Evolutionary conservation across 1,140 invertebrate species (phyloP), one percentile per base, ranked within the genome.

Genomic region (Drosophila mojavensis): DNA sequence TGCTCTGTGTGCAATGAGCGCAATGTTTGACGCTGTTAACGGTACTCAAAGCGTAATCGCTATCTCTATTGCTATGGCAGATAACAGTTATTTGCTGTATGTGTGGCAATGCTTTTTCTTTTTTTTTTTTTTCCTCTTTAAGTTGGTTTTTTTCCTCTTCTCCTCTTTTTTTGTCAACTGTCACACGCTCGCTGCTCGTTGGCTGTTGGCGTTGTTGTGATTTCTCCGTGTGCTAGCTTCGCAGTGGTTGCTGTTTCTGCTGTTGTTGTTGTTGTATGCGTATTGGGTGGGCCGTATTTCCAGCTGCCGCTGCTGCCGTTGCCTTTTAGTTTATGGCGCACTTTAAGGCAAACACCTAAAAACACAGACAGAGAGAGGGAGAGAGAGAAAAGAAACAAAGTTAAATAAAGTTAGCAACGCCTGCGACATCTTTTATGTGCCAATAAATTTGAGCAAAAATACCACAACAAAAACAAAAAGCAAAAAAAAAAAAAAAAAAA

Each of bases 351-450:
- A 83, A 88, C 73, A 88, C 84, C 84, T 89, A 88, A 88, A 86
- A 55, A 53, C 13, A 64, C 41, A 59, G 13, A 58, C 5, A 75
- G 26, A 33, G 50, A 55, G 50, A 55, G 39, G 9, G n/a, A 43
- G 50, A 43, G 5, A 43, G 50, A 60, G 39, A 67, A 5, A 67
- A 55, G 51, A 69, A 48, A 65, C 70, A 59, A 55, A 60, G 77
- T 86, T 84, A 89, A 88, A 83, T 84, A 90, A 90, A 90, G 84
- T 88, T 88, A 74, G 80, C 78, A 88, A 89, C 85, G 84, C 84
- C 84, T 84, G 80, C 78, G 81, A 89, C 82, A 88, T 56, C 80
- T 84, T 89, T 89, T 84, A 88, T 88, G 84, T 79, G 75, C 78
- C 59, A 74, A 89, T 89, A 89, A 89, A 89, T 89, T 86, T 74